These are phyloP conservation scores for Natator depressus DNA, from an alignment of 2,113 vertebrate species.

Conservation along the genomic window DNA sequence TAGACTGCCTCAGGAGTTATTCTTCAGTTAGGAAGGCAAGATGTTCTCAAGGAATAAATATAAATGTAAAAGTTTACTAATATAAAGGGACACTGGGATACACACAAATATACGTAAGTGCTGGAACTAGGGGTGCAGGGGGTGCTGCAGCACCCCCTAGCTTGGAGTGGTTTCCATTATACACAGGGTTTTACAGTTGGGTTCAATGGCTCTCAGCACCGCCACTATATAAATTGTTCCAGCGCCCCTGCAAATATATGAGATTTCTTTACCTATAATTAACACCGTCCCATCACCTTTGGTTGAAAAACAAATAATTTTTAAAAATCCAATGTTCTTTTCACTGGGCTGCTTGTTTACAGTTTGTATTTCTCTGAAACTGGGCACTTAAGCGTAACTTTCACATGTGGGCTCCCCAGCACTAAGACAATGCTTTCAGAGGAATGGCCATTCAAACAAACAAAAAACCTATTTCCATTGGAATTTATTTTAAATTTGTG, in stretches of 20 bases:
- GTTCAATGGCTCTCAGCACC: no score
- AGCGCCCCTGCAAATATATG: not conserved
- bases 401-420: not conserved
- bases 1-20: not conserved
- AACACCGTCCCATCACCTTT: not conserved
- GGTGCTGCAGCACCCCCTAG: no score
- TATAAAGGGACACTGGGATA: not conserved
- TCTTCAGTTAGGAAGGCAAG: not conserved
- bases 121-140: no score
- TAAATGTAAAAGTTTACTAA: not conserved
- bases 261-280: no score
- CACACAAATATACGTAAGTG: not conserved
- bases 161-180: no score
- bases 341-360: not conserved
- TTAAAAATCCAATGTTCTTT: not conserved
- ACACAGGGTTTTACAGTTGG: no score
- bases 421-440: not conserved
- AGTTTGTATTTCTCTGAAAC: not conserved
- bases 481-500: constrained; percentile 38
- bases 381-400: not conserved
- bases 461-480: not conserved
- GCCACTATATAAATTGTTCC: no score
- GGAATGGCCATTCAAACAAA: not conserved
- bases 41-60: not conserved
- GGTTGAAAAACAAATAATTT: not conserved